Evolutionary conservation across 2,888 invertebrate genomes (phyloP), one percentile per base, ranked within the genome.

Genomic region (Dusona sp.): DNA sequence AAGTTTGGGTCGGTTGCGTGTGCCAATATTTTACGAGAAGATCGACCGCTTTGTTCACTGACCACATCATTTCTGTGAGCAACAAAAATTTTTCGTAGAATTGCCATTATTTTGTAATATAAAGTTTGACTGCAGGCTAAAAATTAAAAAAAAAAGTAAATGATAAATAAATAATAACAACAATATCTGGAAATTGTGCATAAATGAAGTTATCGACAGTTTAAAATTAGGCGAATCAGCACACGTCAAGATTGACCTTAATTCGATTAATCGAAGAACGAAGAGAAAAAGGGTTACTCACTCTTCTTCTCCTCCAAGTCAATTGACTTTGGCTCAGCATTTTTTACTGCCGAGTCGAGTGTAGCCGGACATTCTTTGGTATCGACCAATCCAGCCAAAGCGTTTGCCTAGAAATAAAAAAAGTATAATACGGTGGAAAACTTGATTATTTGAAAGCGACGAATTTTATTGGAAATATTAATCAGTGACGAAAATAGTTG

Each of bases 11-110:
- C 22, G 96, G 93, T 1, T 97, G 96, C 91, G 97, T 97, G 93
- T 97, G 96, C 94, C 94, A 94, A 88, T 92, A 94, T 90, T 96
- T 96, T 86, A 97, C 95, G 81, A 98, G 94, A 94, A 96, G 96
- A 93, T 97, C 97, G 0, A 97, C 97, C 4, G 97, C 96, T 92
- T 96, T 96, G 79, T 96, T 96, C 75, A 97, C 97, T 64, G 97
- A 96, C 89, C 96, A 96, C 84, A 98, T 96, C 91, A 98, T 95
- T 86, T 96, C 97, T 97, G 94, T 79, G 95, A 87, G 84, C 77
- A 88, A 79, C 70, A 77, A 38, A 1, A n/a, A n/a, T n/a, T n/a
- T n/a, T n/a, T n/a, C n/a, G n/a, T n/a, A n/a, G n/a, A n/a, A n/a
- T n/a, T n/a, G n/a, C n/a, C n/a, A n/a, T n/a, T n/a, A n/a, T n/a